Evolutionary conservation across 2,888 invertebrate species (phyloP).

Genomic region (Abscondita cerata): DNA sequence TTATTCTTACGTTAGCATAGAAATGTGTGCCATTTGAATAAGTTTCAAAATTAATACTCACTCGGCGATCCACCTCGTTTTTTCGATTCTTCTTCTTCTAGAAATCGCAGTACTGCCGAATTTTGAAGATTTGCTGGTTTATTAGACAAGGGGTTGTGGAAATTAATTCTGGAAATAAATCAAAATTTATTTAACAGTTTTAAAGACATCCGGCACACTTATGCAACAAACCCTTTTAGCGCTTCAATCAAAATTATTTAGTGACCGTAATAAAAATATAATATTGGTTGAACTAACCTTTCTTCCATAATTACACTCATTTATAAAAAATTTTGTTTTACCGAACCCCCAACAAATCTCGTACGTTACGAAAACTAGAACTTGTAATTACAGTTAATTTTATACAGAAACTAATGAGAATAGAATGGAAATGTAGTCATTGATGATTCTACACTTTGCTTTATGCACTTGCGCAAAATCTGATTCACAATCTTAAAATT

Average conservation of each 20-base stretch:
- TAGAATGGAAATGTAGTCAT: not conserved
- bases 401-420: conserved; percentile 15
- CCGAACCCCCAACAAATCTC: not conserved
- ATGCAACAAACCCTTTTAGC: too few species aligned
- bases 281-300: conserved; percentile 4
- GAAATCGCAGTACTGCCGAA: conserved; percentile 83
- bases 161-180: conserved; percentile 77
- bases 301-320: conserved; percentile 16
- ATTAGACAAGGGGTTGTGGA: conserved; percentile 69
- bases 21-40: not conserved
- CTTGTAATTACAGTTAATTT: not conserved
- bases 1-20: conserved; percentile 12
- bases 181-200: too few species aligned
- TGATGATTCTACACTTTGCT: conserved; percentile 22
- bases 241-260: too few species aligned
- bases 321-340: conserved; percentile 3
- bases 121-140: conserved; percentile 84
- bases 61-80: conserved; percentile 70
- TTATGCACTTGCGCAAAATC: conserved; percentile 34
- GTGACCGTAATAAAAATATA: not conserved
- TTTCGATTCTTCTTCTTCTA: conserved; percentile 81
- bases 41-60: conserved; percentile 55
- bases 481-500: conserved; percentile 38
- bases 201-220: too few species aligned
- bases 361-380: conserved; percentile 3